Evolutionary conservation across 2,888 invertebrate genomes (phyloP).

Genomic region (Volucella bombylans): DNA sequence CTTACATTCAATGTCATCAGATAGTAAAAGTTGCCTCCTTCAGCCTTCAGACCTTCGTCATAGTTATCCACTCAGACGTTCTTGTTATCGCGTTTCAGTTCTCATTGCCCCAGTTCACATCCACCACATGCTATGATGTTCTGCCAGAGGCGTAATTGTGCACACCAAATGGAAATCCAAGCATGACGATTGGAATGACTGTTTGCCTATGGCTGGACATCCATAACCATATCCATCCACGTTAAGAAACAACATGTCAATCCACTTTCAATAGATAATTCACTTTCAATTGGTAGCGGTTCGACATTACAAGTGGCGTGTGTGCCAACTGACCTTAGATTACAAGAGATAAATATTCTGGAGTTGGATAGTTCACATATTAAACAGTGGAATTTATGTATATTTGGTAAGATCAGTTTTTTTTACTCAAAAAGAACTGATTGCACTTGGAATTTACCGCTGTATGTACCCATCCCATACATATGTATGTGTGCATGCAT

Average conservation of each 20-base stretch:
- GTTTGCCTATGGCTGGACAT: conserved; percentile 13
- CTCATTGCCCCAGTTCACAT: conserved; percentile 61
- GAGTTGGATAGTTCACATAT: background rate
- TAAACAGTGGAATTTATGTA: background rate
- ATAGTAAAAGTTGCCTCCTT: conserved; percentile 44
- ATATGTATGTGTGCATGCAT: too few relatives aligned
- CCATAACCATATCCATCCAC: conserved; percentile 38
- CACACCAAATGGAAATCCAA: conserved; percentile 54
- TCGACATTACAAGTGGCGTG: conserved; percentile 16
- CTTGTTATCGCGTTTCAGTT: conserved; percentile 55
- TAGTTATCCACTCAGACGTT: conserved; percentile 53
- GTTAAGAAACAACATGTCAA: conserved; percentile 37
- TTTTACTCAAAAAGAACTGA: background rate
- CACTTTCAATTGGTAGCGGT: conserved; percentile 54
- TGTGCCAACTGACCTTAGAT: conserved; percentile 41
- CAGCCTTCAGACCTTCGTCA: conserved; percentile 7
- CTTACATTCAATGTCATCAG: conserved; percentile 42
- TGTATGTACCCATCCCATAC: background rate
- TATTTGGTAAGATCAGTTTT: background rate
- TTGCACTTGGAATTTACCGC: background rate
- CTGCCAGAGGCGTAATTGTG: conserved; percentile 51
- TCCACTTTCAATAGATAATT: conserved; percentile 46
- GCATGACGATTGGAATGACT: conserved; percentile 58
- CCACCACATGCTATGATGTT: conserved; percentile 35
- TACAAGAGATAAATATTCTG: conserved; percentile 16